Evolutionary conservation across 2,113 vertebrate genomes (phyloP), one percentile per base, ranked within the genome.

Genomic region (Larimichthys crocea): DNA sequence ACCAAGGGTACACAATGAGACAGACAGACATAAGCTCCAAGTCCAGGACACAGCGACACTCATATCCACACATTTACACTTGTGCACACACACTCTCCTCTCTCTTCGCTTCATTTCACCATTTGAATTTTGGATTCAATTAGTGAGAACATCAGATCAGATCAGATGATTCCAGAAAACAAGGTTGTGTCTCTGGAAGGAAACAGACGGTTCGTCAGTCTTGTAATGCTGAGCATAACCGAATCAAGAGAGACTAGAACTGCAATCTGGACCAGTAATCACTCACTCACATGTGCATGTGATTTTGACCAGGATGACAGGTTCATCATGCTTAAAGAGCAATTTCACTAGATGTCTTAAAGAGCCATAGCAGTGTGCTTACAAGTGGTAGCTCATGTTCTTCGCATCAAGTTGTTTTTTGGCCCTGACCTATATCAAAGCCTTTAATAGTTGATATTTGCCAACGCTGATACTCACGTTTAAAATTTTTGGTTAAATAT

Each of bases 1-100:
- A 85, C 46, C 68, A 55, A 76, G 64, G 74, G 19, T 9, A 76
- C 59, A 76, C 66, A 83, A 42, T 16, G 59, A 88, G 31, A 86
- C 75, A 68, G 56, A 78, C 65, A 35, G 52, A 63, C 46, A 31
- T 11, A 57, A 55, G 70, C 78, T 79, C 67, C 67, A 82, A 63
- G 74, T 74, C 49, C 40, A 31, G 71, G 49, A 71, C 69, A 64
- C 59, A 10, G 22, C 0, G 0, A 60, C 50, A 46, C 56, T 52
- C n/a, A 22, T 3, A 48, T 11, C 17, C 14, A 29, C 50, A 49
- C 62, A 26, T 52, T 35, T 48, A 31, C 53, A 49, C 50, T 50
- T 19, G 3, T 8, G 12, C 40, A 26, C 49, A 52, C 66, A 56
- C 59, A 65, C 55, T 5, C 61, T 31, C 12, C 7, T 57, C 61